These are phyloP conservation scores for Colostygia pectinataria DNA, from an alignment of 2,888 invertebrate species.

Conservation along the genomic window DNA sequence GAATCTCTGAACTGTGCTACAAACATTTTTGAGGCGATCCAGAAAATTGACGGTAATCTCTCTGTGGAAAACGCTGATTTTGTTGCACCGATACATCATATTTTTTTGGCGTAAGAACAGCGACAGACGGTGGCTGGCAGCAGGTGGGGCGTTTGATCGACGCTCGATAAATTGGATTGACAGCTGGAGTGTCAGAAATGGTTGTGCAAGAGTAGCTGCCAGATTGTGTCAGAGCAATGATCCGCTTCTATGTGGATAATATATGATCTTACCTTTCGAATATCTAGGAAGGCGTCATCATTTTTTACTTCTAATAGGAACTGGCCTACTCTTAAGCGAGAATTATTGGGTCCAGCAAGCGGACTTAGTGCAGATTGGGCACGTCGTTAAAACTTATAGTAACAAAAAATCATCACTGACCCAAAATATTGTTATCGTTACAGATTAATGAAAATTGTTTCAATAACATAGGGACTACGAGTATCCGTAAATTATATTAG, in stretches of 20 bases:
- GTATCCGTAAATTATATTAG: too few relatives aligned
- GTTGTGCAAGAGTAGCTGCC: slow-evolving; percentile 43
- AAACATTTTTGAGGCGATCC: slow-evolving; percentile 7
- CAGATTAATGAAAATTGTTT: too few relatives aligned
- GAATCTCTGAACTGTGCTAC: too few relatives aligned
- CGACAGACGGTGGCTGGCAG: slow-evolving; percentile 51
- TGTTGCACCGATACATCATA: slow-evolving; percentile 40
- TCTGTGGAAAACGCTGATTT: slow-evolving; percentile 31
- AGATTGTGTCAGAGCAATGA: slow-evolving; percentile 27
- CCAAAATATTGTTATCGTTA: too few relatives aligned
- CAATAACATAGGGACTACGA: too few relatives aligned
- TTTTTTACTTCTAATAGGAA: too few relatives aligned
- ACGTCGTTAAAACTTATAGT: too few relatives aligned
- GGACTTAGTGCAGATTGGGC: too few relatives aligned
- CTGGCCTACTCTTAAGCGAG: too few relatives aligned
- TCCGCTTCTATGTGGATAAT: slow-evolving; percentile 20
- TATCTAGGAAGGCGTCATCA: background rate
- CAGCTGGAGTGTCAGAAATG: slow-evolving; percentile 47
- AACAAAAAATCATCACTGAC: too few relatives aligned
- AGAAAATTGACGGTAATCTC: slow-evolving; percentile 41
- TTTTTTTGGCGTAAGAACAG: slow-evolving; percentile 41
- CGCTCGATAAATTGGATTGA: slow-evolving; percentile 59
- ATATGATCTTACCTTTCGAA: slow-evolving; percentile 5
- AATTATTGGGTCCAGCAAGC: too few relatives aligned
- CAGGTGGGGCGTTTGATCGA: slow-evolving; percentile 53